Evolutionary conservation across 2,797 vertebrate genomes (phyloP).

Genomic region (Anguilla pacifica): DNA sequence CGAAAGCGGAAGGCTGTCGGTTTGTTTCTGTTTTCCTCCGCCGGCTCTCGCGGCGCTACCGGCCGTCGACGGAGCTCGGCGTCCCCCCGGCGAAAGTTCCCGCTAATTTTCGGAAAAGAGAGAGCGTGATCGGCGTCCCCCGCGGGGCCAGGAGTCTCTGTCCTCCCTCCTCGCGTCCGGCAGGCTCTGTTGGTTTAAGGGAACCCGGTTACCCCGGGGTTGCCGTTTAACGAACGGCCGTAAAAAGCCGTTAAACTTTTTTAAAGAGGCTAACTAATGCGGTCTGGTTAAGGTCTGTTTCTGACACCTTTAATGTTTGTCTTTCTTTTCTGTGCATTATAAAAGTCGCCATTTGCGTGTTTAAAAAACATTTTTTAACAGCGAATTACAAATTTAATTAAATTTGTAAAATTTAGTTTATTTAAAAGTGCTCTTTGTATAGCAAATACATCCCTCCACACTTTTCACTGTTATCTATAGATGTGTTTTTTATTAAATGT

Average conservation of each 20-base stretch:
- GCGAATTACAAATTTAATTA: neutral
- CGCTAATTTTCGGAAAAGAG: conserved; percentile 92
- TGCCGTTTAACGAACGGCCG: conserved; percentile 75
- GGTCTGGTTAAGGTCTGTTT: conserved; percentile 26
- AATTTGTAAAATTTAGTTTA: neutral
- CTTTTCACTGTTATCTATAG: neutral
- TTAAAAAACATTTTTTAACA: neutral
- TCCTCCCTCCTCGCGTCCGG: conserved; percentile 63
- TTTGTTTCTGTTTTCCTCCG: conserved; percentile 84
- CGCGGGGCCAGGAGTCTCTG: conserved; percentile 76
- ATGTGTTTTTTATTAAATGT: neutral
- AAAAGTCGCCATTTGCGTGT: neutral
- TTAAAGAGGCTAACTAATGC: conserved; percentile 74
- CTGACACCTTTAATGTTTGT: conserved; percentile 26
- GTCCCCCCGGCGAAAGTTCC: conserved; percentile 88
- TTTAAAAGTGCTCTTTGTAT: neutral
- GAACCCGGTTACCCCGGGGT: conserved; percentile 66
- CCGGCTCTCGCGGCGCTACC: conserved; percentile 39
- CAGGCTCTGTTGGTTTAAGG: conserved; percentile 82
- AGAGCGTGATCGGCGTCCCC: conserved; percentile 95
- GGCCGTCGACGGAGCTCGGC: conserved; percentile 85
- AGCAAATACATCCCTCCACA: neutral
- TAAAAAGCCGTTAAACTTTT: conserved; percentile 79
- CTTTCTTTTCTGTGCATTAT: conserved; percentile 15
- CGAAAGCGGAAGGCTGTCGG: conserved; percentile 84